These are phyloP conservation scores for Agrotis puta DNA, from an alignment of 2,888 invertebrate species.

Conservation along the genomic window DNA sequence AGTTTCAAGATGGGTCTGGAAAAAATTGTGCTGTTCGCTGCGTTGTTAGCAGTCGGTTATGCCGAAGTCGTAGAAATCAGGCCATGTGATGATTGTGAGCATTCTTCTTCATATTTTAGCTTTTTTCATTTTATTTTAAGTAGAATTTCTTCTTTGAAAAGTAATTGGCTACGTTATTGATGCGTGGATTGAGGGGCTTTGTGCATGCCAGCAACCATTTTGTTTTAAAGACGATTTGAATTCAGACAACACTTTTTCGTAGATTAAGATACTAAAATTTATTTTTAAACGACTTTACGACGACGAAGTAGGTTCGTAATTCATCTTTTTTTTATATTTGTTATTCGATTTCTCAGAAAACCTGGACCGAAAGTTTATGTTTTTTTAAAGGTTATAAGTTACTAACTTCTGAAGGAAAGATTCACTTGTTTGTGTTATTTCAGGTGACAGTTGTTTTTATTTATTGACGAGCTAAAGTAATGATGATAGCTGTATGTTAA, in stretches of 20 bases:
- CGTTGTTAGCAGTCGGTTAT: slow-evolving; percentile 29
- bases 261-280: no score
- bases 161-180: neutral
- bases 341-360: no score
- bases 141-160: neutral
- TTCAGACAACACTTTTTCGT: neutral
- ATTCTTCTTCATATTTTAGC: neutral
- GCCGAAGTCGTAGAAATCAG: slow-evolving; percentile 15
- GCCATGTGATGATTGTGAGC: slow-evolving; percentile 52
- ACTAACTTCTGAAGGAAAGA: no score
- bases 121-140: neutral
- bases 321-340: neutral
- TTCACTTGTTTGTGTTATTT: no score
- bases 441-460: no score
- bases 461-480: no score
- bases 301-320: no score
- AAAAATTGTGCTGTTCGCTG: slow-evolving; percentile 46
- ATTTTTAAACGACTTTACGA: no score
- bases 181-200: neutral
- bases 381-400: no score
- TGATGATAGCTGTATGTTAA: no score
- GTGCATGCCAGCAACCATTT: neutral
- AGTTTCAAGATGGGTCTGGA: slow-evolving; percentile 37
- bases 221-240: neutral
- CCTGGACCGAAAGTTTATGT: no score